These are phyloP conservation scores for Caenorhabditis inopinata DNA, from an alignment of 1,140 invertebrate genomes.

Conservation along the genomic window DNA sequence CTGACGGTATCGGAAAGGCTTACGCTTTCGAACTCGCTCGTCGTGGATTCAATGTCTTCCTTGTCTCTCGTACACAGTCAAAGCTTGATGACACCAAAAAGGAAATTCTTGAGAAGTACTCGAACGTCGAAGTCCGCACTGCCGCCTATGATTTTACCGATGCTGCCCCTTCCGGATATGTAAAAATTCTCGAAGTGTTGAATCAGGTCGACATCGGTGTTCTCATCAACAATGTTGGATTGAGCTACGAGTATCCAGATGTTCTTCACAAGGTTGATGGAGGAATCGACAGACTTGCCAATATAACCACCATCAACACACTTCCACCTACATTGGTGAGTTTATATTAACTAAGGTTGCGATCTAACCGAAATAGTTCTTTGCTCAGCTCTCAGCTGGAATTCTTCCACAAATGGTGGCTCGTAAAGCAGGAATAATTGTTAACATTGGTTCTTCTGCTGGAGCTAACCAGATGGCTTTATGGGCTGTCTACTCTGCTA, in stretches of 20 bases:
- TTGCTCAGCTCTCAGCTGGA: conserved; percentile 45
- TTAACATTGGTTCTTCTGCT: conserved; percentile 54
- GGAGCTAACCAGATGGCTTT: conserved; percentile 34
- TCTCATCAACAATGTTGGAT: conserved; percentile 64
- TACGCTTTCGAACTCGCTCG: conserved; percentile 60
- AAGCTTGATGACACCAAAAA: conserved; percentile 56
- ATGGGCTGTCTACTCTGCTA: conserved; percentile 60
- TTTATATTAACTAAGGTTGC: neutral
- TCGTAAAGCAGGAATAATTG: conserved; percentile 49
- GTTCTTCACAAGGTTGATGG: conserved; percentile 58
- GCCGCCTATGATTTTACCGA: conserved; percentile 58
- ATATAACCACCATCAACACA: conserved; percentile 57
- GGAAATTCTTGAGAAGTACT: conserved; percentile 50
- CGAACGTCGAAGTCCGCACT: conserved; percentile 51
- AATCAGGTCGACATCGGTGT: conserved; percentile 58
- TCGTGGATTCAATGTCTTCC: conserved; percentile 56
- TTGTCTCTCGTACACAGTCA: conserved; percentile 54
- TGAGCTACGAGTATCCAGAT: conserved; percentile 64
- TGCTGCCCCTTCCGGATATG: conserved; percentile 51
- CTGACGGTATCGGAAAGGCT: conserved; percentile 64
- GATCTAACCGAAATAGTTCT: neutral
- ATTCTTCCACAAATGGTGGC: conserved; percentile 51
- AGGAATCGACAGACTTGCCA: conserved; percentile 53
- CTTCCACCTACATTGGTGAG: conserved; percentile 46
- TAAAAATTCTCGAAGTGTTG: conserved; percentile 48